phyloP scores from a whole-genome alignment of 2,113 vertebrate genomes.

The Willisornis vidua region DNA sequence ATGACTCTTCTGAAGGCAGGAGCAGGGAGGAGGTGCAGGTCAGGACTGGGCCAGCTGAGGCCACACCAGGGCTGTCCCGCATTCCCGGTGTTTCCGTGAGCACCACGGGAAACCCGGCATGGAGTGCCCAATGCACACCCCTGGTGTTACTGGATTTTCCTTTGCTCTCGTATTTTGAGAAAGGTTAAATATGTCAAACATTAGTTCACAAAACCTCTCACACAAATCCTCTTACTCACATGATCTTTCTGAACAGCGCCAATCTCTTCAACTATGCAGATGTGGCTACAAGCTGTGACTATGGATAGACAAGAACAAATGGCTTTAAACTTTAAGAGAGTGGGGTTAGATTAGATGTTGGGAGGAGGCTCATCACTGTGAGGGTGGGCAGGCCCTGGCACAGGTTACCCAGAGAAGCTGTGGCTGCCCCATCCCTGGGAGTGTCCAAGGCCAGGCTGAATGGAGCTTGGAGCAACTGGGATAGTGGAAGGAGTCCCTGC shows the following conservation, averaged over 20 bases:
- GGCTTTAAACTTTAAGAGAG: neutral
- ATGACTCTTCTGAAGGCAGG: neutral
- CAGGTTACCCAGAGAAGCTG: neutral
- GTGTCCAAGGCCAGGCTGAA: neutral
- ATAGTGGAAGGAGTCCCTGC: neutral
- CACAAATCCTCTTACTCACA: slow-evolving; percentile 43
- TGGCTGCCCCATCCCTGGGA: neutral
- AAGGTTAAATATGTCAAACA: slow-evolving; percentile 28
- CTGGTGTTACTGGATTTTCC: neutral
- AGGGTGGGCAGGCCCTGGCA: neutral
- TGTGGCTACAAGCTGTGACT: neutral
- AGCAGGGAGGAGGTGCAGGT: neutral
- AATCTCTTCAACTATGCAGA: neutral
- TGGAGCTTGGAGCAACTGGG: neutral
- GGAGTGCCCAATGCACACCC: fast-evolving
- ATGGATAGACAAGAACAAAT: neutral
- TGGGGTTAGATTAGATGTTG: no score
- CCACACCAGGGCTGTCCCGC: neutral
- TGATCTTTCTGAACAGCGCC: neutral
- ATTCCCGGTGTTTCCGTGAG: fast-evolving
- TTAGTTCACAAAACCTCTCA: slow-evolving; percentile 13
- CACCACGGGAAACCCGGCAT: fast-evolving
- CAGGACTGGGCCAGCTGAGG: neutral
- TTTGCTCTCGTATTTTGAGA: neutral
- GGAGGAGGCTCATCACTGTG: neutral